Evolutionary conservation across 2,797 vertebrate species (phyloP).

Genomic region (Lindbergichthys nudifrons): DNA sequence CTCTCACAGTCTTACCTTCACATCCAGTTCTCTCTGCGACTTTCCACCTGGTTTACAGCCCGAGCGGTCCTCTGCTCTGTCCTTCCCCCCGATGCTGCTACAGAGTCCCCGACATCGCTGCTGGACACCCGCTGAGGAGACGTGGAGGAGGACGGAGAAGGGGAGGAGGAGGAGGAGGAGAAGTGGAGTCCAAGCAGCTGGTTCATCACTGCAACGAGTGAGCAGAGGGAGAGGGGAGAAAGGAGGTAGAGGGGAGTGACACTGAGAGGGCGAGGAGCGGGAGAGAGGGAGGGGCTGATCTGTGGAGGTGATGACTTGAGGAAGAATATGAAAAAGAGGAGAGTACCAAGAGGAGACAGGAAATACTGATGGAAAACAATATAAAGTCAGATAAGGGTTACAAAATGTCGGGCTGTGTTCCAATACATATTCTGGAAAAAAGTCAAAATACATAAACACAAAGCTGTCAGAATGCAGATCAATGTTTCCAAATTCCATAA

Average conservation of each 20-base stretch:
- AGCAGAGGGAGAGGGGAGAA: slow-evolving; percentile 40
- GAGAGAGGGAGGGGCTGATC: slow-evolving; percentile 41
- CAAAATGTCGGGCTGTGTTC: not conserved
- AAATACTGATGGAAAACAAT: slow-evolving; percentile 5
- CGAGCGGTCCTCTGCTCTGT: not conserved
- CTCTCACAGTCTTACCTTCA: slow-evolving; percentile 62
- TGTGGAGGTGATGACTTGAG: slow-evolving; percentile 36
- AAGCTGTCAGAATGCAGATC: not conserved
- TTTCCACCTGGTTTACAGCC: slow-evolving; percentile 32
- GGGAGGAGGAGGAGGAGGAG: slow-evolving; percentile 39
- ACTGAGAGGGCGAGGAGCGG: slow-evolving; percentile 21
- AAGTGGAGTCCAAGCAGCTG: slow-evolving; percentile 55
- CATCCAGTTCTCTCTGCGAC: slow-evolving; percentile 51
- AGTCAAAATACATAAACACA: slow-evolving; percentile 18
- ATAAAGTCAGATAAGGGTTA: not conserved
- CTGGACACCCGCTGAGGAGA: slow-evolving; percentile 40
- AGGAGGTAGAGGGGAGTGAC: slow-evolving; percentile 32
- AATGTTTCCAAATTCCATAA: not conserved
- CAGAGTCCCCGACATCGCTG: slow-evolving; percentile 41
- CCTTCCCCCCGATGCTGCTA: slow-evolving; percentile 28
- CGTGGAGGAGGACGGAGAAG: not conserved
- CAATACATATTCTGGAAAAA: slow-evolving; percentile 26
- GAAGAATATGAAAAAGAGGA: not conserved
- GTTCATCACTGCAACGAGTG: slow-evolving; percentile 73
- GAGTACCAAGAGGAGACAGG: not conserved